Evolutionary conservation across 2,888 invertebrate genomes (phyloP), one percentile per base, ranked within the genome.

Genomic region (Epinotia brunnichana): DNA sequence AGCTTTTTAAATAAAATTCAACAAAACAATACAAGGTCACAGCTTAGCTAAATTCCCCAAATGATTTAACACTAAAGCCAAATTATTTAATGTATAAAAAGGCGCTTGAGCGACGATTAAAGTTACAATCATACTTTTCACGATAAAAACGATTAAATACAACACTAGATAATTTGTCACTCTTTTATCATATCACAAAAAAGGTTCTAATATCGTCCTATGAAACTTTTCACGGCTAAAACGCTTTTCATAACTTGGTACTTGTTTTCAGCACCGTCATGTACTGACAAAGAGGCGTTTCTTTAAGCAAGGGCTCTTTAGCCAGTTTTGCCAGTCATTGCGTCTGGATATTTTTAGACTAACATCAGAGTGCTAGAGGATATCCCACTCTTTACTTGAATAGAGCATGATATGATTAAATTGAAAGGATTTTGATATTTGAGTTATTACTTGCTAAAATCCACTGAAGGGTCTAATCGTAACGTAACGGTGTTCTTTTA

Each of bases 271-370:
- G 71, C 71, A 21, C 1, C 54, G 71, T 71, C 71, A 71, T 61
- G 66, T 66, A 21, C 54, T 0, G 44, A 67, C 66, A 71, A 66
- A 66, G 68, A 53, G 41, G 54, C 54, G 29, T 67, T 71, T 54
- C 71, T 67, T 60, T 21, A 61, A 54, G 19, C 41, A 21, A 59
- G 57, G n/a, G 53, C 53, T 67, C 66, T 61, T 54, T 63, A 67
- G 54, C 41, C 44, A 13, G 17, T 67, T 61, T 29, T 13, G 66
- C 54, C 19, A 61, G 71, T 71, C 71, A 71, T 17, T 41, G 44
- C 53, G 66, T 60, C 71, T 71, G 53, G 29, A 54, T 71, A 66
- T 66, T 71, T 54, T 71, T 70, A 53, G 64, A 59, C 56, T 66
- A 66, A 41, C 41, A 60, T 35, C 41, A 35, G 39, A 69, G 62